Conservation (phyloP, 2,888 invertebrate genomes). For the Alloscopus bannaensis region DNA sequence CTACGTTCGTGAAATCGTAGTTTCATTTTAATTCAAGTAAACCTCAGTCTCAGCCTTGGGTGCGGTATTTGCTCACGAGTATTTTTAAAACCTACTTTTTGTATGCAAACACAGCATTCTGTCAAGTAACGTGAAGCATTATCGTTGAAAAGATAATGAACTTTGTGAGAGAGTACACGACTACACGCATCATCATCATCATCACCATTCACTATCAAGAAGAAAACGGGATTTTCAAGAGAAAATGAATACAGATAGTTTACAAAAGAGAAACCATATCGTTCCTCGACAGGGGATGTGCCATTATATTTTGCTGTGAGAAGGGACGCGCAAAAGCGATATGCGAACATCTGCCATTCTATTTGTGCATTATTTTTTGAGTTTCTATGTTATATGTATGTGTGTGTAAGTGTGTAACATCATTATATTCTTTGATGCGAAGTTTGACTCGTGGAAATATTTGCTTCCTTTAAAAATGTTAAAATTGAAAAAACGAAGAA, state of each 20-base stretch:
- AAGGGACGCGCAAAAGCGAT: too few relatives aligned
- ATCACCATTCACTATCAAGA: slow-evolving; percentile 49
- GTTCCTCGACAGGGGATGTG: background rate
- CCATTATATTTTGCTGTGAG: too few relatives aligned
- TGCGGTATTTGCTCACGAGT: background rate
- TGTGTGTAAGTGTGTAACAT: too few relatives aligned
- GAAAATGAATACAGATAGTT: slow-evolving; percentile 50
- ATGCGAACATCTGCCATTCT: too few relatives aligned
- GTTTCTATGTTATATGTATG: too few relatives aligned
- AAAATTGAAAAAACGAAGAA: too few relatives aligned
- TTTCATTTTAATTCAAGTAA: background rate
- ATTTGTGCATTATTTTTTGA: too few relatives aligned
- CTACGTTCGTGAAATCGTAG: too few relatives aligned
- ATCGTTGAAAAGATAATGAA: slow-evolving; percentile 34
- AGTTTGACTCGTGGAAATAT: too few relatives aligned
- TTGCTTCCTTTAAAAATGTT: too few relatives aligned
- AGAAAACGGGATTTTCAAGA: slow-evolving; percentile 58
- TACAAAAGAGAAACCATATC: slow-evolving; percentile 27
- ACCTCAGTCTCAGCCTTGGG: too few relatives aligned
- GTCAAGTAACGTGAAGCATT: slow-evolving; percentile 1
- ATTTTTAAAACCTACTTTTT: slow-evolving; percentile 25
- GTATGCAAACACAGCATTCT: background rate
- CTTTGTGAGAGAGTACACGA: slow-evolving; percentile 37
- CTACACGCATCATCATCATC: slow-evolving; percentile 42
- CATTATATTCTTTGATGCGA: too few relatives aligned